Evolutionary conservation across 2,113 vertebrate species (phyloP).

Genomic region (Istiophorus platypterus): DNA sequence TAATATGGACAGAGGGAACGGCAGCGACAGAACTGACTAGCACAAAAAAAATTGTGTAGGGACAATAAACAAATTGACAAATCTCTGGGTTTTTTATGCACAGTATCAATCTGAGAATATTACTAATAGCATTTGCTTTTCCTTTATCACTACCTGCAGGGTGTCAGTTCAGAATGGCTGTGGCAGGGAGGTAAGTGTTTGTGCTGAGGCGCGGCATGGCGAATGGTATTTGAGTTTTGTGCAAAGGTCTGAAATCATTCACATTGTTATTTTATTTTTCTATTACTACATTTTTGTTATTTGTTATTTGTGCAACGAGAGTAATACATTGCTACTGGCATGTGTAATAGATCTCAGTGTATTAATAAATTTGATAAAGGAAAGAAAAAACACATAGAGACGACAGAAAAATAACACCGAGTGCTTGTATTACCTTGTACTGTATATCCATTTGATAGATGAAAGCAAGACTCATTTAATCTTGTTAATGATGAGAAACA

Average conservation of each 20-base stretch:
- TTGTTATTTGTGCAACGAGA: conserved; percentile 2
- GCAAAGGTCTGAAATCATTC: conserved; percentile 1
- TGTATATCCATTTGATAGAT: conserved; percentile 43
- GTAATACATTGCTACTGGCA: conserved; percentile 22
- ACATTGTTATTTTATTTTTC: conserved; percentile 12
- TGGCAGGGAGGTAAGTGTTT: conserved; percentile 6
- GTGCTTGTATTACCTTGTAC: conserved; percentile 10
- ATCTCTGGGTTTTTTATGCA: conserved; percentile 46
- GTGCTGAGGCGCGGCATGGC: conserved; percentile 3
- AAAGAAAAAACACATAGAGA: neutral
- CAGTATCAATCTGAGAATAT: conserved; percentile 47
- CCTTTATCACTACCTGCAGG: conserved; percentile 54
- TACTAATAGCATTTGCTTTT: conserved; percentile 45
- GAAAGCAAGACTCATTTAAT: conserved; percentile 47
- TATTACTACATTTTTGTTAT: conserved; percentile 9
- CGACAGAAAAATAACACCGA: conserved; percentile 26
- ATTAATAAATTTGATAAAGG: conserved; percentile 40
- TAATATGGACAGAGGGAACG: conserved; percentile 45
- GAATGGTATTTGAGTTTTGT: conserved; percentile 23
- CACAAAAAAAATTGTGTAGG: conserved; percentile 47
- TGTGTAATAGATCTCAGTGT: conserved; percentile 20
- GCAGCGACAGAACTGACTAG: conserved; percentile 44
- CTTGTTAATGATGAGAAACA: conserved; percentile 55
- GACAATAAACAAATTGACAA: conserved; percentile 65
- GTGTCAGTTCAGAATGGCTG: conserved; percentile 14